Base-by-base conservation (phyloP, 2,113 vertebrate species). In the Paraplagusia blochii region DNA sequence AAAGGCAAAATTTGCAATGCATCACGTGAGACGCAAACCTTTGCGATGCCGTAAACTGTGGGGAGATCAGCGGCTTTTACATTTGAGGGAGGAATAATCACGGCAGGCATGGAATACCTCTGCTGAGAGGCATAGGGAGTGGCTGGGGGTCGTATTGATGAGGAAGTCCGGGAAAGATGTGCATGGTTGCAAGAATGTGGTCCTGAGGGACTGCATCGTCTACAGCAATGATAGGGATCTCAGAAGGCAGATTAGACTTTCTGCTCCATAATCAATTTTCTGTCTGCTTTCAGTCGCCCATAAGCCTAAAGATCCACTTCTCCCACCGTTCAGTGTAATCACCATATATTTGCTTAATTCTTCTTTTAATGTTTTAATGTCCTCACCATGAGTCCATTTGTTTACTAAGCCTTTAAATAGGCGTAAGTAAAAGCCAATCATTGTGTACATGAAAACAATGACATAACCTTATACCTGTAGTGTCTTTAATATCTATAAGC, bases 241-340 rank as follows among this genome's bases (percentile, higher is more conserved):
- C 80, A 84, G 81, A 83, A 80, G 65, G 72, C 67, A 53, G 85
- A 84, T 85, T 87, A 84, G 66, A 76, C 76, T 84, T 85, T 82
- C 75, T 79, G 81, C 76, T 80, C 72, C 54, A 80, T 84, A 84
- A 88, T 88, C 82, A 86, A 79, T 88, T 87, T 76, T 49, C 73
- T 60, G 84, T 78, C 72, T 79, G 72, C 58, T 76, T 80, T 71
- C 59, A 57, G 22, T 44, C 76, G 63, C 78, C 76, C 52, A 63
- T 59, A 77, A 75, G 70, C 51, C 76, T 64, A 72, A 83, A 78
- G 76, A 80, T 75, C 58, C 67, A 69, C 63, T 72, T 46, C 46
- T 34, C 4, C 17, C 72, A 66, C 63, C 65, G 72, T 63, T 56
- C 51, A 18, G 33, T 38, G 46, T 55, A 65, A 60, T 61, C 46